Conservation (phyloP, 2,797 vertebrate genomes). For the Sciurus vulgaris region DNA sequence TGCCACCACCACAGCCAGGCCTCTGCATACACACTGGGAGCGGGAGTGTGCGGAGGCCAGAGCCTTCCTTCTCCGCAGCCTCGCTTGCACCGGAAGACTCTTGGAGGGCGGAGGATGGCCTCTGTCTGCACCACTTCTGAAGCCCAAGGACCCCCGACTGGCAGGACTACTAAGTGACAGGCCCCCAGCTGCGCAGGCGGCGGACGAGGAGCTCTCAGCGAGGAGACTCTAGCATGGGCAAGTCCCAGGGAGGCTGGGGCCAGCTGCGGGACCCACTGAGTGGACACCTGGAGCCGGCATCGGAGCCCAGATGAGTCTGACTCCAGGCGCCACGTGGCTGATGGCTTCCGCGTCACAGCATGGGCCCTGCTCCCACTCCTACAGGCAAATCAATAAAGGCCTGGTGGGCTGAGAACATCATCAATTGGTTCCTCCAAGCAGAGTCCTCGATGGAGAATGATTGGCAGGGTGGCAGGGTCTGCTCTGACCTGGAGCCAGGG, state of each 20-base stretch:
- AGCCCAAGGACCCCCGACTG: fast-evolving
- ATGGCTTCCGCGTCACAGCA: not conserved
- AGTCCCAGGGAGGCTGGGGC: not conserved
- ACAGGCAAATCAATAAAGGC: not conserved
- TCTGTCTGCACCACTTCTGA: not conserved
- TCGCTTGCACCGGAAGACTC: not conserved
- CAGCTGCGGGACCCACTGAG: not conserved
- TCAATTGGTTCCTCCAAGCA: not conserved
- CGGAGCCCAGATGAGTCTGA: not conserved
- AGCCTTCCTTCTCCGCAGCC: not conserved
- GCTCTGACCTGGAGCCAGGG: not conserved
- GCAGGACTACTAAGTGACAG: not conserved
- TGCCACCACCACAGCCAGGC: too few relatives aligned
- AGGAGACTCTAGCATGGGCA: not conserved
- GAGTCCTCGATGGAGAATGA: not conserved
- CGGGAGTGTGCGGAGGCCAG: fast-evolving
- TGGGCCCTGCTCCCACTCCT: not conserved
- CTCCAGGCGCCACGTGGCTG: too few relatives aligned
- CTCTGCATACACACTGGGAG: not conserved
- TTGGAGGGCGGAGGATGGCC: not conserved
- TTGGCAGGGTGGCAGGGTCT: fast-evolving
- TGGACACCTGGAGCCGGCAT: not conserved
- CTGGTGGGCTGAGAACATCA: not conserved
- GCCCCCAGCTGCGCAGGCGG: not conserved
- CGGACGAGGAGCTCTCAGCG: not conserved